These are phyloP conservation scores for Trissolcus basalis DNA, from an alignment of 1,140 invertebrate species.

Conservation along the genomic window DNA sequence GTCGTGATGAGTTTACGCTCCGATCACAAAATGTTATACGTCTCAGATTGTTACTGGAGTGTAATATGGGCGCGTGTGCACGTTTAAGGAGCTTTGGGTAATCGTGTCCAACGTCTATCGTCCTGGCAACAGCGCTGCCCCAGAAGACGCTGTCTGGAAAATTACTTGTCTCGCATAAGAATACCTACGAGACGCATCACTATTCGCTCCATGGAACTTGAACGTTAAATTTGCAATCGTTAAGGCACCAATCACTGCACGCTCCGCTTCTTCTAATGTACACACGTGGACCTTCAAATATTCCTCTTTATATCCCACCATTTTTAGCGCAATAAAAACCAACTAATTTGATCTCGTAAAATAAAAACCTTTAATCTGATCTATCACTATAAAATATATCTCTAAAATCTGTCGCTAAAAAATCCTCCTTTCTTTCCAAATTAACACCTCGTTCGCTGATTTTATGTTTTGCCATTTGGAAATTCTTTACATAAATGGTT, in stretches of 20 bases:
- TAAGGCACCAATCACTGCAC: conserved; percentile 46
- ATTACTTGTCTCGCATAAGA: conserved; percentile 53
- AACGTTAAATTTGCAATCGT: conserved; percentile 60
- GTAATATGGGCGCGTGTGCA: conserved; percentile 44
- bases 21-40: conserved; percentile 42
- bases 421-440: too few species aligned
- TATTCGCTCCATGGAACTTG: conserved; percentile 57
- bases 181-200: conserved; percentile 59
- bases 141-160: conserved; percentile 51
- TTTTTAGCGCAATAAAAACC: too few species aligned
- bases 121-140: conserved; percentile 41
- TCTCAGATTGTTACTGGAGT: conserved; percentile 44
- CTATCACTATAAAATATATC: too few species aligned
- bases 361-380: too few species aligned
- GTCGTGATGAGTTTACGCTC: conserved; percentile 47
- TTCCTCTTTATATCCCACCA: conserved; percentile 1
- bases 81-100: conserved; percentile 54
- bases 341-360: too few species aligned
- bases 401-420: too few species aligned
- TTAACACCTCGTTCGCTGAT: too few species aligned
- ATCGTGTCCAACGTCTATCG: conserved; percentile 47
- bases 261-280: conserved; percentile 47
- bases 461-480: too few species aligned
- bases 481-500: too few species aligned
- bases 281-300: conserved; percentile 17